Base-by-base conservation (phyloP, 1,140 invertebrate species). In the Cherax quadricarinatus region DNA sequence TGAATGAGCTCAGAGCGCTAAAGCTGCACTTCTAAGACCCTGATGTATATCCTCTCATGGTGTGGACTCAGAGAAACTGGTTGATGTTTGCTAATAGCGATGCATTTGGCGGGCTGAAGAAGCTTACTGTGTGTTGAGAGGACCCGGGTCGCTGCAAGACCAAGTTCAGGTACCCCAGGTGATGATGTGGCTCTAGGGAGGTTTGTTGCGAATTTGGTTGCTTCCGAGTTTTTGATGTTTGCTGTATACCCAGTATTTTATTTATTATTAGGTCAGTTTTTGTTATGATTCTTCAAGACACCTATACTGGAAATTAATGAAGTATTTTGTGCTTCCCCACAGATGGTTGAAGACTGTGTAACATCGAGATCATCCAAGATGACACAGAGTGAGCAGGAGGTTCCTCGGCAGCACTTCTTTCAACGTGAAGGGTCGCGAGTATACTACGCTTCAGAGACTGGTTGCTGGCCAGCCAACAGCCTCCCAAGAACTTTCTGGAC, bases 401-500 rank as follows among this genome's bases (percentile, higher is more conserved):
- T n/a, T 14, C 30, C 86, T 6, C 16, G 53, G 30, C 75, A n/a
- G 41, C 84, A 86, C 57, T 30, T 81, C 60, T 91, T 91, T 49
- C 75, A 79, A 12, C 90, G 90, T 21, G 78, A 73, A 12, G 84
- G 84, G 6, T 91, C 90, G 60, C 70, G 90, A n/a, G 90, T 91
- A 16, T 91, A 91, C 60, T 91, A 91, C 49, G 90, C 90, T 57
- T 91, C 90, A 12, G 90, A 87, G 57, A 80, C 30, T 49, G 90
- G 90, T 51, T 91, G 90, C 60, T 91, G 90, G 90, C 90, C 90
- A 3, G 90, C 90, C 53, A 86, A 86, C 60, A 91, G 60, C 84
- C 78, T 91, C 3, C 84, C 90, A 53, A 86, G 79, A 41, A 62
- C 73, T 30, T 91, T 91, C 60, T 91, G 90, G 90, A 51, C 48